Conservation (phyloP, 1,140 invertebrate species). For the Euglossa dilemma region DNA sequence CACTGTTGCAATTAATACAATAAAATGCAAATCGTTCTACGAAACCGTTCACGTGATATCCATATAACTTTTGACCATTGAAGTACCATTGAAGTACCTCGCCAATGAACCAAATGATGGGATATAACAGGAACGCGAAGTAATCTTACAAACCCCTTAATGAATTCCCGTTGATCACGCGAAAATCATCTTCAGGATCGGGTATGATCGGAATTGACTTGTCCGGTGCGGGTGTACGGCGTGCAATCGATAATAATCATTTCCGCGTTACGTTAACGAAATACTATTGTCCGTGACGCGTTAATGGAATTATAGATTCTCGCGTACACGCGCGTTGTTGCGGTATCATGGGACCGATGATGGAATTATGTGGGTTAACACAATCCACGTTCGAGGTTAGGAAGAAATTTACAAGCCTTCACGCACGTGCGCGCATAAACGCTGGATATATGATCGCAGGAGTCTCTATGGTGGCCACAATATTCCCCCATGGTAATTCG, state of each 20-base stretch:
- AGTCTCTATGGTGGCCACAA: conserved; percentile 64
- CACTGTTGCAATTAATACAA: too few species aligned
- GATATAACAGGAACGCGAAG: too few species aligned
- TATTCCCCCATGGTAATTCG: conserved; percentile 70
- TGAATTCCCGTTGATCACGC: too few species aligned
- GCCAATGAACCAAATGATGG: too few species aligned
- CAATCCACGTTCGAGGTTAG: conserved; percentile 61
- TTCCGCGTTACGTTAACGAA: conserved; percentile 6
- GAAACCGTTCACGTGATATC: too few species aligned
- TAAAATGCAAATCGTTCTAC: too few species aligned
- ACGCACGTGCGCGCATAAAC: conserved; percentile 45
- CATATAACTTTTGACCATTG: too few species aligned
- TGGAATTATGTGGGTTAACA: conserved; percentile 69
- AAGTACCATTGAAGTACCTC: too few species aligned
- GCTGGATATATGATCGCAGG: conserved; percentile 58
- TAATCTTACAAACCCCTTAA: too few species aligned
- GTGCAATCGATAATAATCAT: not conserved
- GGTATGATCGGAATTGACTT: not conserved
- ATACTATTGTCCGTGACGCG: conserved; percentile 21
- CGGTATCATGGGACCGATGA: conserved; percentile 65
- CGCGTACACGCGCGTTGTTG: conserved; percentile 45
- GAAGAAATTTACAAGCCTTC: conserved; percentile 69
- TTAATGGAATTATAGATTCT: conserved; percentile 60
- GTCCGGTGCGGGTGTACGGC: not conserved
- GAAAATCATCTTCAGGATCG: not conserved